phyloP scores from a whole-genome alignment of 2,113 vertebrate genomes.

The Archilochus colubris region DNA sequence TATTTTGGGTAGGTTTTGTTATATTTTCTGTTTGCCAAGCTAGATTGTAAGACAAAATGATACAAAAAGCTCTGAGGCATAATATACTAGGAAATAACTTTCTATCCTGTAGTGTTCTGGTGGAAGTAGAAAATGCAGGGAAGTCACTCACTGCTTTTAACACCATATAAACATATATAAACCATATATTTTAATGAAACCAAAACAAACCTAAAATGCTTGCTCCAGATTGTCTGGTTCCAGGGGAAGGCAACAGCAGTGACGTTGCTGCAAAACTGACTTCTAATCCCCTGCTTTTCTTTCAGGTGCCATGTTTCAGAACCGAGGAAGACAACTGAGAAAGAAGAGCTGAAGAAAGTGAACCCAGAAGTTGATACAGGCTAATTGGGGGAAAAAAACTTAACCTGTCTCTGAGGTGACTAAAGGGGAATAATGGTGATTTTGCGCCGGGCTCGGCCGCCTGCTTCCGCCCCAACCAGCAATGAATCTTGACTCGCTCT shows the following conservation, averaged over 20 bases:
- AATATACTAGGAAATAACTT: neutral
- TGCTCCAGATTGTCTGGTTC: neutral
- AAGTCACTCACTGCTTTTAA: neutral
- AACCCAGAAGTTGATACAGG: constrained; percentile 81
- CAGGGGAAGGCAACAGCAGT: neutral
- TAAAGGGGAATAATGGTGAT: constrained; percentile 99
- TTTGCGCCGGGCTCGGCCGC: constrained; percentile 99
- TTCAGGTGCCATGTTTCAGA: constrained; percentile 91
- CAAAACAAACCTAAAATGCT: no score
- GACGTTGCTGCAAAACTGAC: neutral
- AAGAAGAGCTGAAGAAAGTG: constrained; percentile 79
- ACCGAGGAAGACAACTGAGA: constrained; percentile 80
- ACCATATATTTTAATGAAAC: neutral
- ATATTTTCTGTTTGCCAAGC: neutral
- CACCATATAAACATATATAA: neutral
- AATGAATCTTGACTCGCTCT: constrained; percentile 99
- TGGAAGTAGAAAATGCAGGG: neutral
- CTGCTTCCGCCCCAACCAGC: constrained; percentile 99
- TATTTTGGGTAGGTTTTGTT: neutral
- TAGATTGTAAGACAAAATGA: neutral
- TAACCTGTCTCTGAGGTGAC: constrained; percentile 99
- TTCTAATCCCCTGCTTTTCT: neutral
- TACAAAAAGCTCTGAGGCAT: neutral
- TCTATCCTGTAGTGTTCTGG: neutral
- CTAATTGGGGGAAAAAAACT: constrained; percentile 89